Evolutionary conservation across 1,140 invertebrate species (phyloP), one percentile per base, ranked within the genome.

Genomic region (Brachionus asplanchnoidis): DNA sequence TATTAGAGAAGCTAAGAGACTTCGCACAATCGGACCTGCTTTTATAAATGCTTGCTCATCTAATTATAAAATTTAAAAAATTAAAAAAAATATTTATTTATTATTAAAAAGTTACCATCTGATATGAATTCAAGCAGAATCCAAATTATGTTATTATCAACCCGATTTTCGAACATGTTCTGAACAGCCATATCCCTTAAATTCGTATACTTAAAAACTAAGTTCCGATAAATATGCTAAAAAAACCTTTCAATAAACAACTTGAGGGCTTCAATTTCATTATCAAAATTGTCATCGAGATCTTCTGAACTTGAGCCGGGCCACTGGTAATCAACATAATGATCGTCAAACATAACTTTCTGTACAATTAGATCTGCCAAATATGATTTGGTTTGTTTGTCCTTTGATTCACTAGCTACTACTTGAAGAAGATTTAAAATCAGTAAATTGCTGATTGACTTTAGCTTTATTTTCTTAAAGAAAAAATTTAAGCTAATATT

Each of bases 21-120:
- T 82, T 82, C 79, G 56, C 23, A 82, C 40, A 28, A 82, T 46
- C 3, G 79, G 79, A 7, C 79, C 53, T 17, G 36, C n/a, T 82
- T 82, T 82, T 32, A 82, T 40, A 65, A 77, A 82, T 2, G 79
- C 79, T 82, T 68, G 50, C 60, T 68, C 79, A 68, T 60, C 65
- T 68, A 8, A 2, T n/a, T 26, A 7, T 17, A 46, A 65, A 82
- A 65, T 80, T 56, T 56, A n/a, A 3, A n/a, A 12, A 26, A 28
- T n/a, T 6, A 32, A 26, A 17, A 80, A 80, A 75, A 11, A 9
- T 2, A 53, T 60, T 26, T 8, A 53, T 65, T 36, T 80, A 53
- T 9, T n/a, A n/a, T n/a, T n/a, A n/a, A 11, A 46, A 82, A 82
- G 3, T 28, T 65, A 82, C 79, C 79, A 42, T 65, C 36, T 32